Conservation (phyloP, 92 coral and sea anemone genomes). For the Porites cylindrica region DNA sequence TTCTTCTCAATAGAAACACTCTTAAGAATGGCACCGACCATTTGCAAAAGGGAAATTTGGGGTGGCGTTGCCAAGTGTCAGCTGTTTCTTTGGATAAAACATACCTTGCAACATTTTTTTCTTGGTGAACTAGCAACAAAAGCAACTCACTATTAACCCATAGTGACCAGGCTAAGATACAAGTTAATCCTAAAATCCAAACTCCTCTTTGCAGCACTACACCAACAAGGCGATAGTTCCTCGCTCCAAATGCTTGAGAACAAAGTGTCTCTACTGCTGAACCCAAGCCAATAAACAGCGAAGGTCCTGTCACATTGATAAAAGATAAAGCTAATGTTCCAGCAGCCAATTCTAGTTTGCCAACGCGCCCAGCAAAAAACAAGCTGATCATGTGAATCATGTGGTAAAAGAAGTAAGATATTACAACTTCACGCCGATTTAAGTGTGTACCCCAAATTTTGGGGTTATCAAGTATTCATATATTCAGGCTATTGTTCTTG, state of each 20-base stretch:
- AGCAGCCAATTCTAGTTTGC: constrained; percentile 78
- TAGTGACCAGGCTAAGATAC: constrained; percentile 52
- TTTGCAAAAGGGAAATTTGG: too few species aligned
- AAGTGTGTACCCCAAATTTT: too few species aligned
- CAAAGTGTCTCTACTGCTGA: constrained; percentile 83
- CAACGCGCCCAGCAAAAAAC: constrained; percentile 84
- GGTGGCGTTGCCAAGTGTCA: too few species aligned
- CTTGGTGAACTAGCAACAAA: constrained; percentile 60
- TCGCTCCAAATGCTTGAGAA: constrained; percentile 89
- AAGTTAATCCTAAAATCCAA: constrained; percentile 60
- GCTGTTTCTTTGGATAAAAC: neutral
- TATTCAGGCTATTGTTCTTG: too few species aligned
- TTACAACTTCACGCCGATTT: too few species aligned
- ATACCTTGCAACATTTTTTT: constrained; percentile 55
- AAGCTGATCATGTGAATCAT: too few species aligned
- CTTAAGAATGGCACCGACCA: too few species aligned
- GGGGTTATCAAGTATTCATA: too few species aligned
- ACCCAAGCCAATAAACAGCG: constrained; percentile 68
- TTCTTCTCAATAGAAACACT: too few species aligned
- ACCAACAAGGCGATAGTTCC: constrained; percentile 73
- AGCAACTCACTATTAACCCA: constrained; percentile 72
- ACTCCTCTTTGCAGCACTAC: constrained; percentile 71
- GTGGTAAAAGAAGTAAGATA: too few species aligned
- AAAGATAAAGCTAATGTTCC: constrained; percentile 69
- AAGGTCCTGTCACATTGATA: constrained; percentile 67